Percentiles rank a stretch among this genome's conserved stretches.
Conservation (phyloP, 1,140 invertebrate species). For the Notospermus geniculatus region DNA sequence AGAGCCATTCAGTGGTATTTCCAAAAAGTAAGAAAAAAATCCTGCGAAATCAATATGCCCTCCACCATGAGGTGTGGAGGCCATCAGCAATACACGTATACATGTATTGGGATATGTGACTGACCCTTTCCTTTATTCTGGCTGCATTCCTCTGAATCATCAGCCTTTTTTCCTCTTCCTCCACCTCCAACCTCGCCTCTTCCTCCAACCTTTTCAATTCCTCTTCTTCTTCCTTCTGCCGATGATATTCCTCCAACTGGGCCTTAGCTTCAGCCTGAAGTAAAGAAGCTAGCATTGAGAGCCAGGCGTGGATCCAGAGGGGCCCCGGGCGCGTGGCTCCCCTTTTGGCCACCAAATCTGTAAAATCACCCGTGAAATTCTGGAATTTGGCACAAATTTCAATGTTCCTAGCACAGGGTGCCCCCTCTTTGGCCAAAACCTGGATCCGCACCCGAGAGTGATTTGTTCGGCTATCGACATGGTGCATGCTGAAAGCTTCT, state of each 20-base stretch:
- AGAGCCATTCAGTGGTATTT: too few relatives aligned
- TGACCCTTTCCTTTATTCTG: slow-evolving; percentile 8
- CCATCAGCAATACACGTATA: background rate
- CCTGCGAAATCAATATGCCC: too few relatives aligned
- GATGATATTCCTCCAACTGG: slow-evolving; percentile 36
- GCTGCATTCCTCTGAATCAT: slow-evolving; percentile 11
- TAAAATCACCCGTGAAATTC: too few relatives aligned
- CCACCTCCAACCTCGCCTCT: slow-evolving; percentile 2
- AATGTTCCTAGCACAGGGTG: too few relatives aligned
- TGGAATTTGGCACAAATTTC: too few relatives aligned
- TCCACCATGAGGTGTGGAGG: background rate
- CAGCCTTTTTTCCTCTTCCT: slow-evolving; percentile 16
- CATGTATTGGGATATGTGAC: slow-evolving; percentile 6
- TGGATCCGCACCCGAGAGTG: background rate
- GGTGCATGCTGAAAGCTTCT: background rate
- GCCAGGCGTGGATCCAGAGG: too few relatives aligned
- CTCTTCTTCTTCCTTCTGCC: slow-evolving; percentile 39
- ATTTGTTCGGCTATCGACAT: background rate
- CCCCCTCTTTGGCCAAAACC: too few relatives aligned
- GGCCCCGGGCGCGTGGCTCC: too few relatives aligned
- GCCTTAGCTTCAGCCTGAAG: slow-evolving; percentile 34
- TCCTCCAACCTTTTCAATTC: slow-evolving; percentile 29
- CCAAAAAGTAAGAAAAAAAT: too few relatives aligned
- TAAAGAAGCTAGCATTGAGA: background rate
- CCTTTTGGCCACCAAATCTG: too few relatives aligned